These are phyloP conservation scores for Teinopalpus imperialis DNA, from an alignment of 2,888 invertebrate species.

Conservation along the genomic window DNA sequence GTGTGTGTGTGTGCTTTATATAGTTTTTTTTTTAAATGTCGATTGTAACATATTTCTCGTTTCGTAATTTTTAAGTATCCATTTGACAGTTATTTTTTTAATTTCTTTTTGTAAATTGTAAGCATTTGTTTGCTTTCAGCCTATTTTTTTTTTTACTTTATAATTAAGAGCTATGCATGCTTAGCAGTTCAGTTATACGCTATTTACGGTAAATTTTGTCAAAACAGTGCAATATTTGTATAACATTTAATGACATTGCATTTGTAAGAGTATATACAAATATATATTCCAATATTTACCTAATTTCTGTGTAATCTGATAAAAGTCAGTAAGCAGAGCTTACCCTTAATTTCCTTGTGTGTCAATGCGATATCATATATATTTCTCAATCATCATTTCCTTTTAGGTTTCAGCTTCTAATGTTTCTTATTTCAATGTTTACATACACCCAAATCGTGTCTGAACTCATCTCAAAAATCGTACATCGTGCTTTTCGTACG, in stretches of 20 bases:
- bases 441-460: neutral
- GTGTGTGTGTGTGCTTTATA: constrained; percentile 58
- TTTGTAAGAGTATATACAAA: no score
- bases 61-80: constrained; percentile 37
- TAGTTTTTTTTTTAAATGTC: constrained; percentile 34
- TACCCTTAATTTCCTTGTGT: no score
- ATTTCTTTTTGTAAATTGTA: constrained; percentile 78
- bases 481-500: neutral
- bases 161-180: constrained; percentile 76
- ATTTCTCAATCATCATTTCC: no score
- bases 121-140: constrained; percentile 81
- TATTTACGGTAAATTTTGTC: no score
- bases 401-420: no score
- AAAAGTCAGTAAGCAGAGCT: no score
- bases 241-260: no score
- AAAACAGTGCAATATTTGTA: no score
- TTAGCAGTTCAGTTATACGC: constrained; percentile 77
- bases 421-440: no score
- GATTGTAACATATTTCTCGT: constrained; percentile 40
- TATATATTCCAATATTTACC: no score
- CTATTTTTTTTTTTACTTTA: constrained; percentile 52
- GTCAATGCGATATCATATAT: no score
- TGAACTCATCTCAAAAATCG: constrained; percentile 3
- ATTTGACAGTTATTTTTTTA: constrained; percentile 44
- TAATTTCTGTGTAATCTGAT: no score